Base-by-base conservation (phyloP, 1,140 invertebrate genomes). In the Diorhabda carinulata region DNA sequence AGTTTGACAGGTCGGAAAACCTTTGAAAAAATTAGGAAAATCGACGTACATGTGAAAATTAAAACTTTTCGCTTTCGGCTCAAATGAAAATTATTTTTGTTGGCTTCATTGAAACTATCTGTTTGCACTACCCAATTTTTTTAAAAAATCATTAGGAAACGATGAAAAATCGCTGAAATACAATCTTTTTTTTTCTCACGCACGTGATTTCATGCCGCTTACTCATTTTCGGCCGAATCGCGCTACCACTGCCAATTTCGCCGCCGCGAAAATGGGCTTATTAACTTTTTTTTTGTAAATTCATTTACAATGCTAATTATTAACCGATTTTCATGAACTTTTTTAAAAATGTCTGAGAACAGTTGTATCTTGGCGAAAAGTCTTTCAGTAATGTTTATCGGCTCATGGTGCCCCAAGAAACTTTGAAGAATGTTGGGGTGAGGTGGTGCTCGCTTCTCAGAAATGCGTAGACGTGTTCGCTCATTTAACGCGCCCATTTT, bases 341-440 rank as follows among this genome's bases (percentile, higher is more conserved):
- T 57, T 57, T 57, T 57, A n/a, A 57, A 57, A 57, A 57, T 57
- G 56, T 57, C 56, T 57, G 56, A 5, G 7, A 57, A 57, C 56
- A 57, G 56, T 57, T n/a, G 56, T 57, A 57, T 25, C 56, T 57
- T 57, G 9, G 56, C 56, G 56, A 57, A 57, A 57, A 57, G 56
- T 57, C 25, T 25, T 25, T 25, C 25, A 25, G 25, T 25, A 25
- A 25, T 25, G 25, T 25, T 25, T 25, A 25, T 25, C 25, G 25
- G 25, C 25, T 25, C 25, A 25, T 25, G 2, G 25, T 25, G 25
- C 25, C 25, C 2, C 25, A 25, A 25, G 25, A 25, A 25, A 25
- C n/a, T n/a, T n/a, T n/a, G n/a, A n/a, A n/a, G n/a, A n/a, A n/a
- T n/a, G n/a, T n/a, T n/a, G n/a, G n/a, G n/a, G n/a, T n/a, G n/a